These are phyloP conservation scores for Myoxocephalus aenaeus DNA, from an alignment of 2,797 vertebrate species.

Conservation along the genomic window DNA sequence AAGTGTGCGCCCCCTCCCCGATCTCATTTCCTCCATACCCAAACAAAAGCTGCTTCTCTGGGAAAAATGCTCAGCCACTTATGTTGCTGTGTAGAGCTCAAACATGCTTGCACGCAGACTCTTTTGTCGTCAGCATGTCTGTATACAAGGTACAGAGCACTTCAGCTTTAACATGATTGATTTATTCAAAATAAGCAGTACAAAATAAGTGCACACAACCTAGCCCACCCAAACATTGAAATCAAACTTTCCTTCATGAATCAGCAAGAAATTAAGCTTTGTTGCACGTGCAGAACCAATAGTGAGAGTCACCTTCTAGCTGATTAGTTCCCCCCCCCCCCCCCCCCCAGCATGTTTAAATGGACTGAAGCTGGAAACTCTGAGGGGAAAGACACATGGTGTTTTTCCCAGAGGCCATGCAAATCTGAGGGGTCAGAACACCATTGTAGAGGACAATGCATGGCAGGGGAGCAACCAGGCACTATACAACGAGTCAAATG, in stretches of 20 bases:
- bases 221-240: slow-evolving; percentile 29
- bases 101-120: slow-evolving; percentile 32
- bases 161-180: slow-evolving; percentile 23
- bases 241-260: slow-evolving; percentile 20
- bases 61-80: slow-evolving; percentile 67
- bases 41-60: slow-evolving; percentile 77
- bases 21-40: slow-evolving; percentile 74
- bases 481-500: background rate
- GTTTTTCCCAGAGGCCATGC: background rate
- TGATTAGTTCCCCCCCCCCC: slow-evolving; percentile 1
- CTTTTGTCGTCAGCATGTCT: slow-evolving; percentile 26
- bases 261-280: slow-evolving; percentile 1
- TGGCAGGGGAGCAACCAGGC: background rate
- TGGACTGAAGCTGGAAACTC: slow-evolving; percentile 19
- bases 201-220: slow-evolving; percentile 4
- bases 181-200: slow-evolving; percentile 28
- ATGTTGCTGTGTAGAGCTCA: slow-evolving; percentile 17
- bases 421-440: slow-evolving; percentile 20
- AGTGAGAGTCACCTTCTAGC: background rate
- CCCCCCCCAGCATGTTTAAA: slow-evolving; percentile 17
- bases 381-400: background rate
- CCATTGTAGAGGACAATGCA: background rate
- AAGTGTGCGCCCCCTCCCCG: slow-evolving; percentile 47
- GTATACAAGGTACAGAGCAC: slow-evolving; percentile 36
- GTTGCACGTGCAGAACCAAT: background rate